Base-by-base conservation (phyloP, 2,113 vertebrate species). In the Brachyhypopomus occidentalis region DNA sequence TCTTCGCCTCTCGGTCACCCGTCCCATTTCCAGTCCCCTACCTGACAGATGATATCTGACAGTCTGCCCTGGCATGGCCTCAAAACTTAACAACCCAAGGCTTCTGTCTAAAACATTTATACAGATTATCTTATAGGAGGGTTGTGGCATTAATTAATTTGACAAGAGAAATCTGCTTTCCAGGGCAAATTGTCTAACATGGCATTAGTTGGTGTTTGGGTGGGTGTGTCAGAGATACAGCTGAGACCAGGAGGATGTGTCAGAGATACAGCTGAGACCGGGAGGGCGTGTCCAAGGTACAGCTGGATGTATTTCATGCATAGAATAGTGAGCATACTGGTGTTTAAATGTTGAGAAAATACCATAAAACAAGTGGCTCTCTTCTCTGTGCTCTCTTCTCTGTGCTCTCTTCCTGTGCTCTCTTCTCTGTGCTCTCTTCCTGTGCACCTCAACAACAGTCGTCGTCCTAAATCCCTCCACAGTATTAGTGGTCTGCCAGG, bases 31-130 rank as follows among this genome's bases (percentile, higher is more conserved):
- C 70, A 77, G 67, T 36, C 83, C 80, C 83, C 72, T 63, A 36
- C 83, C 59, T 78, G 73, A 64, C 63, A 84, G 84, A 88, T 89
- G 82, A 75, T 81, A 48, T 55, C 80, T 86, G 88, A 89, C 86
- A 85, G 77, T 64, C 30, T 7, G 38, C 72, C 66, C 48, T 80
- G 76, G 60, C 78, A 85, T 45, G 30, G 9, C 19, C 30, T 38
- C 67, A 79, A 56, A 56, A 48, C 74, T 17, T 59, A 72, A 59
- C n/a, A 17, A 78, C 72, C 63, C 23, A 3, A 36, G 56, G 52
- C 41, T 66, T 76, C 22, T 69, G 20, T 60, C 45, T 85, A 52
- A 83, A 85, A 83, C 67, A 80, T 79, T 83, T 27, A 80, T 9
- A 60, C 62, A 55, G 66, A 83, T 79, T 85, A 64, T 72, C 72